A percentile compares a stretch with the other conserved stretches of the same genome.
Conservation (phyloP, 2,113 vertebrate species). For the Xyrauchen texanus region DNA sequence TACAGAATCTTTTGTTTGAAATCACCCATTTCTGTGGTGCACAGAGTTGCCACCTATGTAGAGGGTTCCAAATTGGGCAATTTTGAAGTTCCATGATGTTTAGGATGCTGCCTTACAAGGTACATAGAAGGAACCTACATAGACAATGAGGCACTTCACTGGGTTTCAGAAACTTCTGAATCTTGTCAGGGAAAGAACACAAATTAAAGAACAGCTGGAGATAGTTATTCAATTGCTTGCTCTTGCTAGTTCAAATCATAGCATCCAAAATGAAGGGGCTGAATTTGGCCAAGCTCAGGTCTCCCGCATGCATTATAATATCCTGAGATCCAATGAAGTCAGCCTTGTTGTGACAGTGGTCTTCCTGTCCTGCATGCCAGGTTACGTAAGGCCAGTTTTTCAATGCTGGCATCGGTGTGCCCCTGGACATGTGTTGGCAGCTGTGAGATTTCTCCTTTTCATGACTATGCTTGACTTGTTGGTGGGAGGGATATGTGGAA, state of each 20-base stretch:
- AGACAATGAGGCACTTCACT: too few species aligned
- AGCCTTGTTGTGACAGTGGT: constrained; percentile 8
- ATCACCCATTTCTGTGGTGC: too few species aligned
- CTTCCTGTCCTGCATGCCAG: constrained; percentile 34
- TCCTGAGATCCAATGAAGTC: constrained; percentile 1
- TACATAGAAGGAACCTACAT: too few species aligned
- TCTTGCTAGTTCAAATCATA: background rate
- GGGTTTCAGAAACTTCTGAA: background rate
- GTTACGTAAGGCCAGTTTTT: constrained; percentile 48
- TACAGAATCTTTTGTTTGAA: too few species aligned
- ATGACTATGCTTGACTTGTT: constrained; percentile 48
- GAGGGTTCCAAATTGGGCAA: too few species aligned
- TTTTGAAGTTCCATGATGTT: too few species aligned
- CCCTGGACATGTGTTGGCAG: constrained; percentile 23
- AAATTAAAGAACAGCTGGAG: constrained; percentile 1
- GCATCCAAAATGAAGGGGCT: background rate
- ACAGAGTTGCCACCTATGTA: too few species aligned
- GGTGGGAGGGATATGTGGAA: background rate
- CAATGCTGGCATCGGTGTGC: constrained; percentile 31
- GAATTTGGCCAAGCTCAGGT: constrained; percentile 13
- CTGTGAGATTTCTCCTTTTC: constrained; percentile 37
- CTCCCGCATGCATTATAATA: constrained; percentile 18
- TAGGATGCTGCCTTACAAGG: too few species aligned
- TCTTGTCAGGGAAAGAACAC: background rate
- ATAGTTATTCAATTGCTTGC: background rate